Evolutionary conservation across 2,113 vertebrate species (phyloP).

Genomic region (Dolichotis patagonum): DNA sequence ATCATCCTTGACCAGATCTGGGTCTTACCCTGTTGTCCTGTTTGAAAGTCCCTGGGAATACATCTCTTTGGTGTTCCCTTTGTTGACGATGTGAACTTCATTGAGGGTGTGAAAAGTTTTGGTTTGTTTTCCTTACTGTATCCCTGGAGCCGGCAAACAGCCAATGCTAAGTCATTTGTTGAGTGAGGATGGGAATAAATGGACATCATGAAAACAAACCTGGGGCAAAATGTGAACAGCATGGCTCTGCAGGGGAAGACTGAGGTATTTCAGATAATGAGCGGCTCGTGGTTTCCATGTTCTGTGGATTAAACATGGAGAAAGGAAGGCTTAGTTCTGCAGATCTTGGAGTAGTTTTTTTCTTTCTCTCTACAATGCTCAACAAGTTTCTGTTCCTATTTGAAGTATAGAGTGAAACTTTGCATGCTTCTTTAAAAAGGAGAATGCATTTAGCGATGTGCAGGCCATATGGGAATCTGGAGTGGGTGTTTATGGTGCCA

Average conservation of each 20-base stretch:
- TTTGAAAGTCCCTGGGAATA: background rate
- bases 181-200: background rate
- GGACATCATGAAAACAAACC: background rate
- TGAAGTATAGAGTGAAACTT: slow-evolving; percentile 64
- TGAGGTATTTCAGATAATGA: background rate
- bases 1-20: background rate
- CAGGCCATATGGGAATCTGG: slow-evolving; percentile 45
- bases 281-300: background rate
- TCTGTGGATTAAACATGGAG: background rate
- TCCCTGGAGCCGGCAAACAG: background rate
- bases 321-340: background rate
- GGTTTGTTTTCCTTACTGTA: background rate
- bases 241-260: background rate
- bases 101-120: background rate
- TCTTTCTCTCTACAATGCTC: background rate
- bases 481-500: slow-evolving; percentile 72
- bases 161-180: background rate
- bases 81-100: background rate
- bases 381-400: slow-evolving; percentile 60
- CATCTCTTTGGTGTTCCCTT: background rate
- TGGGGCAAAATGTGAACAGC: background rate
- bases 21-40: background rate
- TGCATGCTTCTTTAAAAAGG: slow-evolving; percentile 59
- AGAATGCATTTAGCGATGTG: slow-evolving; percentile 52
- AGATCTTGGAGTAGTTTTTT: background rate